These are phyloP conservation scores for Choristoneura fumiferana DNA, from an alignment of 1,140 invertebrate genomes.

Conservation along the genomic window DNA sequence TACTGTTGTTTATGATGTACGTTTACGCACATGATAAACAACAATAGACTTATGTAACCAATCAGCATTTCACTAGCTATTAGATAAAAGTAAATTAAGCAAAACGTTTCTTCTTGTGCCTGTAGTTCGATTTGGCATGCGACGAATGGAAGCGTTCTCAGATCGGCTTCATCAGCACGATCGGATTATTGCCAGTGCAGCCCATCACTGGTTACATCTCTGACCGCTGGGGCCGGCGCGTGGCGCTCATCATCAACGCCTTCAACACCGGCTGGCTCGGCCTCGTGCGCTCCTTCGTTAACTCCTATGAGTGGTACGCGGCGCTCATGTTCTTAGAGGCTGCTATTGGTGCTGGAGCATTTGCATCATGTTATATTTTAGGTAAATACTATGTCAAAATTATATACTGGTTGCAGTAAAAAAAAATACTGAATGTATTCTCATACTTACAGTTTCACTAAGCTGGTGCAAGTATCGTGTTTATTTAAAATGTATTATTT, in stretches of 20 bases:
- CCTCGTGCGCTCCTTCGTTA: slow-evolving; percentile 82
- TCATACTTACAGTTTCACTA: too few relatives aligned
- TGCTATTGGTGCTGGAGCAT: slow-evolving; percentile 71
- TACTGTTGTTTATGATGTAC: slow-evolving; percentile 70
- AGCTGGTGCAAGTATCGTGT: too few relatives aligned
- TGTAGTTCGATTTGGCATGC: slow-evolving; percentile 67
- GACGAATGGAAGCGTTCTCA: slow-evolving; percentile 84
- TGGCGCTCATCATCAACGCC: too few relatives aligned
- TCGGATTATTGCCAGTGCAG: slow-evolving; percentile 84
- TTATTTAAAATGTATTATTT: too few relatives aligned
- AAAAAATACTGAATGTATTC: too few relatives aligned
- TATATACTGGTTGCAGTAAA: too few relatives aligned
- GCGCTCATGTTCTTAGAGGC: slow-evolving; percentile 83
- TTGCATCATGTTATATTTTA: slow-evolving; percentile 71
- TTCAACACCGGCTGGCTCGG: slow-evolving; percentile 82
- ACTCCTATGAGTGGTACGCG: slow-evolving; percentile 82
- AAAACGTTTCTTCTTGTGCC: too few relatives aligned
- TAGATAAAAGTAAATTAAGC: too few relatives aligned
- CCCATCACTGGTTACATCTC: slow-evolving; percentile 84
- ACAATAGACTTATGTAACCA: too few relatives aligned
- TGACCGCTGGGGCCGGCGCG: slow-evolving; percentile 82
- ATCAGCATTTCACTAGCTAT: too few relatives aligned
- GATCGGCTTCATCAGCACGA: slow-evolving; percentile 84
- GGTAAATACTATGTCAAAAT: too few relatives aligned
- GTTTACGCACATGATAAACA: too few relatives aligned